A percentile compares a stretch with the other conserved stretches of the same genome.
Evolutionary conservation across 2,113 vertebrate genomes (phyloP).

Genomic region (Sinosuthora webbiana): DNA sequence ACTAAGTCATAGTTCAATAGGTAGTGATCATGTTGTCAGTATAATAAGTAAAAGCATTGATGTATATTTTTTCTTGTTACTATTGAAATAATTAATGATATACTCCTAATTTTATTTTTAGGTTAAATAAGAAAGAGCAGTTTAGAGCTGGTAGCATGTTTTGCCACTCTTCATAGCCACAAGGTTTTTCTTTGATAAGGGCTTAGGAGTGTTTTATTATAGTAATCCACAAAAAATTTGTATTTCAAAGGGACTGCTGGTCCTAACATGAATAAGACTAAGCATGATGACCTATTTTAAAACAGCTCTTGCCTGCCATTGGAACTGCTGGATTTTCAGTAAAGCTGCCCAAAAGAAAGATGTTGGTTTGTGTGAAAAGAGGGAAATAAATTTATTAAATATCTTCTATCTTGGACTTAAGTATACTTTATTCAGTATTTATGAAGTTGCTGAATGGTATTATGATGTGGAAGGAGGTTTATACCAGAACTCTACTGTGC

Average conservation of each 20-base stretch:
- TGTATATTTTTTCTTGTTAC: neutral
- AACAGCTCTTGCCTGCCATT: neutral
- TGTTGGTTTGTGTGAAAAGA: neutral
- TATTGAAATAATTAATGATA: neutral
- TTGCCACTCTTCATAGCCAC: neutral
- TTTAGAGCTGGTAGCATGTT: neutral
- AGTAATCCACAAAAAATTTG: conserved; percentile 7
- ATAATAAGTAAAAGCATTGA: neutral
- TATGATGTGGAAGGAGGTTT: neutral
- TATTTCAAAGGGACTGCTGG: neutral
- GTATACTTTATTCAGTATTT: neutral
- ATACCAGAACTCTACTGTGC: neutral
- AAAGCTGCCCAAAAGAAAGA: neutral
- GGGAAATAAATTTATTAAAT: neutral
- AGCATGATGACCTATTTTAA: conserved; percentile 29
- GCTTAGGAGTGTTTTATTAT: neutral
- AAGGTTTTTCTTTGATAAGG: neutral
- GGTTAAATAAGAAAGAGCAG: neutral
- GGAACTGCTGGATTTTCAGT: neutral
- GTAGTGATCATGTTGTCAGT: neutral
- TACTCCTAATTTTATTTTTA: neutral
- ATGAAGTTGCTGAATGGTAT: neutral
- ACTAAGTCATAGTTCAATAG: neutral
- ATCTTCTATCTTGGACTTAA: neutral
- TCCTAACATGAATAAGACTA: neutral